Base-by-base conservation (phyloP, 2,797 vertebrate genomes). In the Intellagama lesueurii region DNA sequence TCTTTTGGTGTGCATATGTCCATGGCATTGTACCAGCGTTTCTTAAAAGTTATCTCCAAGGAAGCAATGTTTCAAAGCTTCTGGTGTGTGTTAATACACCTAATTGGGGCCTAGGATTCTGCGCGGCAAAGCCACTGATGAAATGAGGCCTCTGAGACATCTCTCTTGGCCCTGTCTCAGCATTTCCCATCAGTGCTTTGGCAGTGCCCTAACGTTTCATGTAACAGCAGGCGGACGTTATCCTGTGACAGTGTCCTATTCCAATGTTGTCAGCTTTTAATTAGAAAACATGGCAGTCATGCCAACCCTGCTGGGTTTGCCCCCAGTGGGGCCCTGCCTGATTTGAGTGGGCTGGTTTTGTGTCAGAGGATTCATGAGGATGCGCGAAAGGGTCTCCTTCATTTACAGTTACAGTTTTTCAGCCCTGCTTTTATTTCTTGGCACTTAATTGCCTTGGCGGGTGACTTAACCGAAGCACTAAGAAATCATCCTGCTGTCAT, bases 151-250 rank as follows among this genome's bases (percentile, higher is more conserved):
- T 49, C 78, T 14, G 5, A 64, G 47, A 30, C 6, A 79, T 70
- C 49, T 64, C 24, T n/a, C 68, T 64, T 89, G 47, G n/a, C 32
- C 44, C 75, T 1, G 0, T 2, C 32, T 75, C 35, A 66, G 47
- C 12, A 24, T 92, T 90, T 90, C 40, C 85, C 89, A 28, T 79
- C 12, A 82, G 60, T 82, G 1, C 9, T 26, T 79, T 49, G 69
- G 66, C 80, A 83, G 92, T 92, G 72, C 89, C 88, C 76, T 76
- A 90, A 60, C 89, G 77, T 66, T 91, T 88, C 52, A 81, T 68
- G 89, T 89, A 92, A 69, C 73, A 86, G 17, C 64, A 87, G 86
- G 66, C 87, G 81, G 81, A 60, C 22, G 17, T 90, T 90, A 91
- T 44, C 70, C 17, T 84, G 32, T 89, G 49, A 52, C 0, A 7